Percentiles rank a stretch among this genome's conserved stretches.
phyloP scores from a whole-genome alignment of 2,888 invertebrate species.

The Copidosoma aretas region DNA sequence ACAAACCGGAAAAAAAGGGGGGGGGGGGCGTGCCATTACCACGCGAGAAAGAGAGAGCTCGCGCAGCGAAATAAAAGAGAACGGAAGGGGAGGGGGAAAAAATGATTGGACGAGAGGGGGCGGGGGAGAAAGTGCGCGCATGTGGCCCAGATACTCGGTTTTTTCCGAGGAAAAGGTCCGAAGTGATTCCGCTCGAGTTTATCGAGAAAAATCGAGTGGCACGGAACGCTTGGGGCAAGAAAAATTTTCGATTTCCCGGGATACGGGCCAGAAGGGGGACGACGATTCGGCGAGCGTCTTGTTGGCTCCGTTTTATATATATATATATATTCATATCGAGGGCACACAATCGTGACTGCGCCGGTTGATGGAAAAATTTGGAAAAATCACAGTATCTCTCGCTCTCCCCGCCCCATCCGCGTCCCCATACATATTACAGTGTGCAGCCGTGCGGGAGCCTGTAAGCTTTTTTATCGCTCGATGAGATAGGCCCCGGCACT shows the following conservation, averaged over 20 bases:
- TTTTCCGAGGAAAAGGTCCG: slow-evolving; percentile 1
- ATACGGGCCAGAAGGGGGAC: too few species aligned
- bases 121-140: neutral
- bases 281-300: neutral
- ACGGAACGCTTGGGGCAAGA: slow-evolving; percentile 10
- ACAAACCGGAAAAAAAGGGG: neutral
- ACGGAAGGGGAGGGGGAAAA: neutral
- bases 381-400: slow-evolving; percentile 10
- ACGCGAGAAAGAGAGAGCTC: too few species aligned
- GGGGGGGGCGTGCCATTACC: neutral
- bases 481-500: too few species aligned
- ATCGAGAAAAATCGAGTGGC: slow-evolving; percentile 29
- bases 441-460: too few species aligned
- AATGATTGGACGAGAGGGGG: neutral
- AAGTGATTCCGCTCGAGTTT: slow-evolving; percentile 28
- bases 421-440: neutral
- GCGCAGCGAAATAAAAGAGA: too few species aligned
- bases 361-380: slow-evolving; percentile 9
- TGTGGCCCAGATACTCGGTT: slow-evolving; percentile 10
- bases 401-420: neutral
- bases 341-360: too few species aligned
- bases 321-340: slow-evolving; percentile 11
- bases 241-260: slow-evolving; percentile 25
- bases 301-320: slow-evolving; percentile 17
- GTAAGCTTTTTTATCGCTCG: too few species aligned